A percentile compares a stretch with the other conserved stretches of the same genome.
phyloP scores from a whole-genome alignment of 2,113 vertebrate genomes.

The Pavo muticus region DNA sequence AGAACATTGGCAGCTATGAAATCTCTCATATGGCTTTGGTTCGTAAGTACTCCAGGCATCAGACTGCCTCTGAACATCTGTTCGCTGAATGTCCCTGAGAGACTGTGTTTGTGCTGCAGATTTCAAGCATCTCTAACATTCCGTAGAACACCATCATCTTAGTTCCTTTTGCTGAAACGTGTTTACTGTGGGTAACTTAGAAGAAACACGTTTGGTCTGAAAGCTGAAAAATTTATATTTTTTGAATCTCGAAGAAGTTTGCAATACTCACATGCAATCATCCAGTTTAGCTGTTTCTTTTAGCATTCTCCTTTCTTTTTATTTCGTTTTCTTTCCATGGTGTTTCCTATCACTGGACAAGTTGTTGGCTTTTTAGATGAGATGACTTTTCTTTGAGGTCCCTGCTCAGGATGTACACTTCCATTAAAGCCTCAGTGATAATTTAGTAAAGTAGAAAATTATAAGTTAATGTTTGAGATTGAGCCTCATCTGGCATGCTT shows the following conservation, averaged over 20 bases:
- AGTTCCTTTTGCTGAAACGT: neutral
- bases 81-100: conserved; percentile 14
- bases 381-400: neutral
- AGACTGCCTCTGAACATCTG: conserved; percentile 39
- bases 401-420: neutral
- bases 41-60: conserved; percentile 29
- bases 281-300: neutral
- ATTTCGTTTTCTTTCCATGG: neutral
- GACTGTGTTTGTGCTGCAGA: neutral
- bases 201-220: neutral
- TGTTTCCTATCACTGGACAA: neutral
- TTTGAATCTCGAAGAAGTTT: neutral
- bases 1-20: neutral
- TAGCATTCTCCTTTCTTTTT: neutral
- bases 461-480: neutral
- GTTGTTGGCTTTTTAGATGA: neutral
- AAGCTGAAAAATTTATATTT: neutral
- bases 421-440: neutral
- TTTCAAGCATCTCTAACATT: neutral
- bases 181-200: neutral
- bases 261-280: neutral
- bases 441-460: conserved; percentile 18
- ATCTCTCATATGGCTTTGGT: neutral
- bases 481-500: neutral
- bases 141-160: neutral